Base-by-base conservation (phyloP, 2,888 invertebrate species). In the Noctua janthina region DNA sequence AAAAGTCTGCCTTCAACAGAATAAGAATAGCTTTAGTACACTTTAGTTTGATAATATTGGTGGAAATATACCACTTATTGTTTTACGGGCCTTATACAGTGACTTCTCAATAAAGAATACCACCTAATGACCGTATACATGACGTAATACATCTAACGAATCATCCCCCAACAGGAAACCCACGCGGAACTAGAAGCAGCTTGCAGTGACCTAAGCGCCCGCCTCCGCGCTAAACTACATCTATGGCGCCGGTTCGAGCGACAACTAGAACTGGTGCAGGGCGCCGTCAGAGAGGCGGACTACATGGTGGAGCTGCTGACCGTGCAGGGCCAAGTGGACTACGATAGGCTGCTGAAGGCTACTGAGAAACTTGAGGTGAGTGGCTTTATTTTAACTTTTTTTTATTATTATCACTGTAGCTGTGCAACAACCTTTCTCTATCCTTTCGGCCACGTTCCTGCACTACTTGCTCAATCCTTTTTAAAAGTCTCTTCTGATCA, bases 281-380 rank as follows among this genome's bases (percentile, higher is more conserved):
- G 98, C 74, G 98, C 98, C 0, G 98, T 98, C 0, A 97, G 98
- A 78, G 98, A 99, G 90, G 98, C 98, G 0, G 98, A 99, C 93
- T 99, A 98, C 91, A 98, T 99, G 98, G 98, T 98, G 96, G 98
- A 99, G 88, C 95, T 99, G 81, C 96, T 99, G 23, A 98, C 98
- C 0, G 98, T 99, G 0, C 98, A 99, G 92, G 98, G 98, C 1
- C 98, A 98, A 83, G 98, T 99, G 29, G 98, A 99, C 93, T 99
- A 98, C 91, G 98, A 98, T 86, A 97, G 99, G 15, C 95, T 99
- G 80, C 97, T 98, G 76, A 98, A 98, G 92, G 98, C 98, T 67
- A 99, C 99, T 1, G 98, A 98, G 94, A 97, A 98, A 91, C 97
- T 99, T 79, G 98, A 99, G 98, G 99, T 99, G 90, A 97, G 97